Percentiles rank a stretch among this genome's conserved stretches.
Conservation (phyloP, 2,113 vertebrate species). For the Ranitomeya imitator region DNA sequence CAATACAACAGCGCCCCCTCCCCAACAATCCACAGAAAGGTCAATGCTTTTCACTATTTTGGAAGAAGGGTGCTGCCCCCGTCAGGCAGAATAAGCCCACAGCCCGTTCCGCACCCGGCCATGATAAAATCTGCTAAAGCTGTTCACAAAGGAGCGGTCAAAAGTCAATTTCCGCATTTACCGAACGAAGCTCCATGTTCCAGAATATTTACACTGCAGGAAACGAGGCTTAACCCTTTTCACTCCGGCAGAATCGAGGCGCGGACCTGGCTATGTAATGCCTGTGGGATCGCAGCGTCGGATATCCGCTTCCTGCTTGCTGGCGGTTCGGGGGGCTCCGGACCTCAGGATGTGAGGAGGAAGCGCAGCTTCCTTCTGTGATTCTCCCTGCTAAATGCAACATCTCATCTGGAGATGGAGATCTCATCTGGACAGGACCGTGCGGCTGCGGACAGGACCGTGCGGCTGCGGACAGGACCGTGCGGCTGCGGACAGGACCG, state of each 20-base stretch:
- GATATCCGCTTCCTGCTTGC: slow-evolving; percentile 48
- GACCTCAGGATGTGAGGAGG: slow-evolving; percentile 1
- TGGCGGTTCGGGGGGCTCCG: not conserved
- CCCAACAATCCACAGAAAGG: too few relatives aligned
- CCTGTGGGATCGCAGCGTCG: slow-evolving; percentile 1
- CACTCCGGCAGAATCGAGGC: not conserved
- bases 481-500: not conserved
- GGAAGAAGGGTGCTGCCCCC: too few relatives aligned
- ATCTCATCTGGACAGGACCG: too few relatives aligned
- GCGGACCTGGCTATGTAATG: too few relatives aligned
- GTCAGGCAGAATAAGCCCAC: too few relatives aligned
- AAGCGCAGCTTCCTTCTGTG: not conserved
- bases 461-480: not conserved
- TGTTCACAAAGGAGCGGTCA: not conserved
- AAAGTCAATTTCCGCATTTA: not conserved
- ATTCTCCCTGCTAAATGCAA: not conserved
- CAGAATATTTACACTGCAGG: not conserved
- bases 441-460: not conserved
- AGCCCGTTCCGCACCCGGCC: too few relatives aligned
- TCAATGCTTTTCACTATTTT: too few relatives aligned
- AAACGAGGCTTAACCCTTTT: not conserved
- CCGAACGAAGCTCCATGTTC: not conserved
- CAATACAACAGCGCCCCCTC: not conserved
- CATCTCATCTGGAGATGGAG: too few relatives aligned
- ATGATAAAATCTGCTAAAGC: not conserved